Evolutionary conservation across 2,888 invertebrate genomes (phyloP), one percentile per base, ranked within the genome.

Genomic region (Drosophila barbarae): DNA sequence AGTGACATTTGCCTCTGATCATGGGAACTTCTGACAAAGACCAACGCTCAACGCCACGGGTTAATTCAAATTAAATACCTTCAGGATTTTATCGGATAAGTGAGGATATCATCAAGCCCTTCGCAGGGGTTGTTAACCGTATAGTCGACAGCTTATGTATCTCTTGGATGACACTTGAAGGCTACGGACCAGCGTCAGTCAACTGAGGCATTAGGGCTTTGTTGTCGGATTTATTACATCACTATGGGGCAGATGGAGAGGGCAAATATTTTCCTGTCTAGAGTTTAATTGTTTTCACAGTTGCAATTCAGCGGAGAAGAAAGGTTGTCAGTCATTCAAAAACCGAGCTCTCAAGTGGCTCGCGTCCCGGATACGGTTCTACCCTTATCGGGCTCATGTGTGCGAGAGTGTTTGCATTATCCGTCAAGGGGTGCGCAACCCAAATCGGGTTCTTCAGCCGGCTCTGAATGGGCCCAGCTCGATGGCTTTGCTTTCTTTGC

Each of bases 201-300:
- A 76, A 71, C 71, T 71, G 65, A 65, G 55, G 80, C 76, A 77
- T 76, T 77, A 72, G 41, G 71, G 61, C 66, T 69, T 81, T 84
- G 82, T 87, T 86, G 76, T 58, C 69, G 86, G 87, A 87, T 86
- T 87, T 87, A 83, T 76, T 77, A 75, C 71, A 76, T 73, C 76
- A 75, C 67, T 46, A 54, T 34, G 32, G 66, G n/a, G 30, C 69
- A 68, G 50, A 64, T 49, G 41, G 47, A 42, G 39, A 56, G 65
- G 73, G 58, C 73, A 77, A 77, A 82, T 79, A 82, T 79, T 77
- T 71, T 79, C 83, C 69, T 82, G 72, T 79, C 67, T 72, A 72
- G 74, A 66, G 77, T 57, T 80, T 79, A 84, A 80, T 79, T 80
- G 85, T 80, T 79, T 85, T 77, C 85, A 80, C 83, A 79, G 85